Conservation (phyloP, 2,797 vertebrate species). For the Micromesistius poutassou region DNA sequence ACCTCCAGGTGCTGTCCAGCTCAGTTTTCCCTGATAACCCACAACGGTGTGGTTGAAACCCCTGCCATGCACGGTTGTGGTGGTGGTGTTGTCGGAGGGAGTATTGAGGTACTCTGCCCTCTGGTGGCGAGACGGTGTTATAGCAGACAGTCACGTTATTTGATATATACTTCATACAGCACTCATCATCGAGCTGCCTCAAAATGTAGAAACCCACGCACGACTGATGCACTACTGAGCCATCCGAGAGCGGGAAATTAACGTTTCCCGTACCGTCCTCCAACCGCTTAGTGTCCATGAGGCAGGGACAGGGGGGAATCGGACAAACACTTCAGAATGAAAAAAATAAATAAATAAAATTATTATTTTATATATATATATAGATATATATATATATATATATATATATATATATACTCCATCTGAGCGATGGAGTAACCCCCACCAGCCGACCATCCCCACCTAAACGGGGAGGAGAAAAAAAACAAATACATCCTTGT, state of each 20-base stretch:
- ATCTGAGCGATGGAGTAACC: constrained; percentile 13
- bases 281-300: constrained; percentile 24
- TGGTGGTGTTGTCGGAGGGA: background rate
- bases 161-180: constrained; percentile 16
- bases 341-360: too few species aligned
- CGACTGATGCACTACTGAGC: too few species aligned
- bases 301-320: constrained; percentile 38
- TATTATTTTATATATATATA: constrained; percentile 17
- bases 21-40: constrained; percentile 69
- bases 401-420: constrained; percentile 3
- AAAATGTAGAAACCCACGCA: constrained; percentile 12
- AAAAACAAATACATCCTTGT: constrained; percentile 54
- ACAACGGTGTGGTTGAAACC: constrained; percentile 52
- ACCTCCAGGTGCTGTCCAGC: constrained; percentile 53
- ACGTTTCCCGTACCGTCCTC: background rate
- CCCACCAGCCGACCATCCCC: constrained; percentile 29
- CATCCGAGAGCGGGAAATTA: background rate
- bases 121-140: constrained; percentile 46
- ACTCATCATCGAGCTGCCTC: constrained; percentile 28
- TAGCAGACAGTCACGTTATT: constrained; percentile 40
- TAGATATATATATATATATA: constrained; percentile 15
- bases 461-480: constrained; percentile 32
- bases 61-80: constrained; percentile 20
- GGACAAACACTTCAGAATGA: constrained; percentile 41
- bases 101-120: constrained; percentile 41